Conservation (phyloP, 1,140 invertebrate species). For the Pollicipes pollicipes region DNA sequence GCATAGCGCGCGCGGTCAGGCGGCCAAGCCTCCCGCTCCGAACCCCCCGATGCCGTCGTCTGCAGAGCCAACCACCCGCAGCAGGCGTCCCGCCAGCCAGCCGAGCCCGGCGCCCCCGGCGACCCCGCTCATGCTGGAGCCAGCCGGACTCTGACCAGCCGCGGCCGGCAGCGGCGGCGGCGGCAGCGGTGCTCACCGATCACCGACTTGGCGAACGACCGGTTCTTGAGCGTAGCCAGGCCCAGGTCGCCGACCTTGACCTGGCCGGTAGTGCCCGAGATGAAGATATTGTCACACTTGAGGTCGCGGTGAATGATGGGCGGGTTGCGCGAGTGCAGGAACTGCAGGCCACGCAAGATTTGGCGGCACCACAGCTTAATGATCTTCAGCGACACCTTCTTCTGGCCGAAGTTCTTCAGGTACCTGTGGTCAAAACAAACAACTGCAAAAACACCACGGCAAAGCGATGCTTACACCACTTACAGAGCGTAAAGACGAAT, state of each 20-base stretch:
- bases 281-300: slow-evolving; percentile 99
- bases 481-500: too few species aligned
- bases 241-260: slow-evolving; percentile 99
- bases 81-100: too few species aligned
- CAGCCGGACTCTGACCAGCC: too few species aligned
- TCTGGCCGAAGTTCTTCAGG: neutral
- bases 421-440: neutral
- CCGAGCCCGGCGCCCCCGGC: too few species aligned
- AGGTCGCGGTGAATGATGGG: slow-evolving; percentile 87
- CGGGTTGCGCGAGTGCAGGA: slow-evolving; percentile 88
- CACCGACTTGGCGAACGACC: slow-evolving; percentile 97
- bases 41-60: too few species aligned
- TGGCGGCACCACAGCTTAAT: slow-evolving; percentile 83
- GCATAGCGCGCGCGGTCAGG: too few species aligned
- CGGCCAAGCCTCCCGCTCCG: too few species aligned
- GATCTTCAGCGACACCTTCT: neutral
- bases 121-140: too few species aligned
- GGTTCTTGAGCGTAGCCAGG: slow-evolving; percentile 92
- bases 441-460: too few species aligned
- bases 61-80: too few species aligned
- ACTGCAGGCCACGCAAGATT: slow-evolving; percentile 92
- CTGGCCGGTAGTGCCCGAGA: slow-evolving; percentile 88
- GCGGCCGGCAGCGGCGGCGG: too few species aligned
- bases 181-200: slow-evolving; percentile 62
- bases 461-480: too few species aligned